Evolutionary conservation across 2,113 vertebrate genomes (phyloP).

Genomic region (Triplophysa tibetana): DNA sequence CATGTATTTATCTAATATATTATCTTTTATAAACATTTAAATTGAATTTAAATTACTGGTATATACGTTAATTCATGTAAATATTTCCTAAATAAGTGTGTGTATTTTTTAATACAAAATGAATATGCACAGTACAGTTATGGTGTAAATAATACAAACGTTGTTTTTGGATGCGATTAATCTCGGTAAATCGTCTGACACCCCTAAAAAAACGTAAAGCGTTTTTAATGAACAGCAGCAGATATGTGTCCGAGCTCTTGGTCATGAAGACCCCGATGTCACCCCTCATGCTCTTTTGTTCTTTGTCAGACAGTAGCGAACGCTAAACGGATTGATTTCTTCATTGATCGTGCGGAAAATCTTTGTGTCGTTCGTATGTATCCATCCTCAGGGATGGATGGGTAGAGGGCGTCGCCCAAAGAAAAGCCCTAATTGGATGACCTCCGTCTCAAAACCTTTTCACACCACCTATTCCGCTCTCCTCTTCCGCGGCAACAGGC

Average conservation of each 20-base stretch:
- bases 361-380: slow-evolving; percentile 41
- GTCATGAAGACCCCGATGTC: background rate
- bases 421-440: slow-evolving; percentile 55
- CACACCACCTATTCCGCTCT: slow-evolving; percentile 39
- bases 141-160: no score
- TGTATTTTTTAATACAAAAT: no score
- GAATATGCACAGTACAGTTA: no score
- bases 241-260: background rate
- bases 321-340: slow-evolving; percentile 53
- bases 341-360: slow-evolving; percentile 44
- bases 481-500: slow-evolving; percentile 9
- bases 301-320: slow-evolving; percentile 38
- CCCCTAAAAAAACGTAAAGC: background rate
- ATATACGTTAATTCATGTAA: no score
- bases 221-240: slow-evolving; percentile 20
- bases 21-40: no score
- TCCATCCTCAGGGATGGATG: slow-evolving; percentile 60
- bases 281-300: slow-evolving; percentile 17
- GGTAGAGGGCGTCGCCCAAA: slow-evolving; percentile 40
- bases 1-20: no score
- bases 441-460: slow-evolving; percentile 48
- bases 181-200: no score
- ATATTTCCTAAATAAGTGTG: no score
- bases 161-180: no score
- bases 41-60: no score